Evolutionary conservation across 2,113 vertebrate species (phyloP).

Genomic region (Nesogale talazaci): DNA sequence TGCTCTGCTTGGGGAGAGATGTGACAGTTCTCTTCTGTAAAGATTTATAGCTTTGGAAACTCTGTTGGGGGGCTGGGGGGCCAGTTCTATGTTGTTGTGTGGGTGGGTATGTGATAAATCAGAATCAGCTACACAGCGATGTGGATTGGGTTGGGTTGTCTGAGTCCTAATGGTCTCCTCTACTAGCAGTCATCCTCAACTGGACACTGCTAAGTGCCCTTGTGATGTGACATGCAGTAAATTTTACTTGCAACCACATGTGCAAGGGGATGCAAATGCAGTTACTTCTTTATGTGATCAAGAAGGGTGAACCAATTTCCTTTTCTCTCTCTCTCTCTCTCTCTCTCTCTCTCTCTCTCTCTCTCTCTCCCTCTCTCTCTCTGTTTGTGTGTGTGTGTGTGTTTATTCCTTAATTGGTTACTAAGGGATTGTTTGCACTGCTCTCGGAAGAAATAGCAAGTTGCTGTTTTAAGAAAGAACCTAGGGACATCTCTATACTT

Average conservation of each 20-base stretch:
- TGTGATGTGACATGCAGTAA: background rate
- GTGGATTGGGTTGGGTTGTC: background rate
- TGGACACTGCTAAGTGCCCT: background rate
- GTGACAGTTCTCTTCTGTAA: too few species aligned
- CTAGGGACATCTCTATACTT: background rate
- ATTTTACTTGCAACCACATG: background rate
- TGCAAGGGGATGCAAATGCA: background rate
- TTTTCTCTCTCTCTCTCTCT: too few species aligned
- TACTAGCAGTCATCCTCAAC: too few species aligned
- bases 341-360: too few species aligned
- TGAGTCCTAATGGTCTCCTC: background rate
- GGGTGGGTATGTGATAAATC: too few species aligned
- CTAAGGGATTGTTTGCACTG: background rate
- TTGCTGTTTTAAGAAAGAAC: background rate
- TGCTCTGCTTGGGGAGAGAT: too few species aligned
- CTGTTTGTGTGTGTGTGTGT: too few species aligned
- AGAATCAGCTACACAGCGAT: too few species aligned
- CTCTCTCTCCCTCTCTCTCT: too few species aligned
- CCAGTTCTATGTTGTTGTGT: too few species aligned
- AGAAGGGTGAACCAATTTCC: background rate
- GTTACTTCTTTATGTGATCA: background rate
- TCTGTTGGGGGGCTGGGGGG: too few species aligned
- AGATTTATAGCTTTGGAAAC: too few species aligned
- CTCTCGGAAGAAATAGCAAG: background rate
- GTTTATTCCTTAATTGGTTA: background rate